Conservation (phyloP, 2,888 invertebrate genomes). For the Spisula subtruncata region DNA sequence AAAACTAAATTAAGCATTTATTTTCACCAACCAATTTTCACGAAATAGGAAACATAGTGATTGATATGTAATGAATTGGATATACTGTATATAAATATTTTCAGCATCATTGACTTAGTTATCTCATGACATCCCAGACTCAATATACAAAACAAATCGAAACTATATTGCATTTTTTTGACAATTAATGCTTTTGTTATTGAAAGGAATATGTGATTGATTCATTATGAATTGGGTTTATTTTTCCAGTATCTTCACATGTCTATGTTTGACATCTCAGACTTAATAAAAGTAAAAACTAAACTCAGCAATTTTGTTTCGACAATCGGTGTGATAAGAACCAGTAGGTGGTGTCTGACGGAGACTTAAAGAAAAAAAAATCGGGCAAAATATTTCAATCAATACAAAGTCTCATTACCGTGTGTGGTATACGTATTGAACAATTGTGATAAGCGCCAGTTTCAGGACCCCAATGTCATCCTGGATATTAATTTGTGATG, state of each 20-base stretch:
- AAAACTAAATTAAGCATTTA: no score
- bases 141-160: no score
- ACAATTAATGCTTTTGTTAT: no score
- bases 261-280: neutral
- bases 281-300: neutral
- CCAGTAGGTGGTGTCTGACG: neutral
- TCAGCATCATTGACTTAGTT: no score
- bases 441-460: neutral
- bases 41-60: no score
- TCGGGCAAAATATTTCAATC: neutral
- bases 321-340: neutral
- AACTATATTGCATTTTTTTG: no score
- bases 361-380: neutral
- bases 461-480: neutral
- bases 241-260: neutral
- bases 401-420: neutral
- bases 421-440: slow-evolving; percentile 12
- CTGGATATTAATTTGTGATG: slow-evolving; percentile 12
- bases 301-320: neutral
- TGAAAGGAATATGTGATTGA: no score
- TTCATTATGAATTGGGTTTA: neutral
- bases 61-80: no score
- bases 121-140: no score
- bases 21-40: no score
- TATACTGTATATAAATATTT: no score